Evolutionary conservation across 2,888 invertebrate species (phyloP).

Genomic region (Tetrapedia diversipes): DNA sequence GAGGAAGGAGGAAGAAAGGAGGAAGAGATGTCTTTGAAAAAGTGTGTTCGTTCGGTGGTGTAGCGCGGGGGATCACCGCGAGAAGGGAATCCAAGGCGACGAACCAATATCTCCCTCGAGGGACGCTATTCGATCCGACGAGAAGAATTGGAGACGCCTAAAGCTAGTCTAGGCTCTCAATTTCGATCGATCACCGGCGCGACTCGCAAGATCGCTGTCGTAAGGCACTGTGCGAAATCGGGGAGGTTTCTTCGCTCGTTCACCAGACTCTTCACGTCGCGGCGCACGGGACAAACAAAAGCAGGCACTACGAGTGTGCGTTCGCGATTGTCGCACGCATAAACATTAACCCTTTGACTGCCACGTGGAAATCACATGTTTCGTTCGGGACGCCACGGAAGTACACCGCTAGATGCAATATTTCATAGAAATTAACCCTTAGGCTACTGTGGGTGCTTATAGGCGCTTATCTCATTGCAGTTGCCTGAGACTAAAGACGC

Average conservation of each 20-base stretch:
- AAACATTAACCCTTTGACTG: too few species aligned
- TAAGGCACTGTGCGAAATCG: conserved; percentile 65
- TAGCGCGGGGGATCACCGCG: conserved; percentile 17
- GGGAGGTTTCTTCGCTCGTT: conserved; percentile 37
- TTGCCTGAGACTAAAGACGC: too few species aligned
- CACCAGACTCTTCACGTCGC: conserved; percentile 28
- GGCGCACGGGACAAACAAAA: conserved; percentile 36
- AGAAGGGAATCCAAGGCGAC: conserved; percentile 8
- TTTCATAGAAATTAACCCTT: too few species aligned
- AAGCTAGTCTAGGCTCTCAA: conserved; percentile 75
- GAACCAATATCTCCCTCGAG: conserved; percentile 21
- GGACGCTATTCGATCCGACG: conserved; percentile 46
- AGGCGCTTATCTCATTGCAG: too few species aligned
- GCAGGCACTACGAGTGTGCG: conserved; percentile 52
- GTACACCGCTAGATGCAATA: too few species aligned
- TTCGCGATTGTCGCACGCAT: conserved; percentile 1
- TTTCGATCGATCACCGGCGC: conserved; percentile 70
- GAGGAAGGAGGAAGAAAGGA: background rate
- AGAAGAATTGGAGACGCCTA: conserved; percentile 75
- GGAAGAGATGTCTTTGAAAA: background rate
- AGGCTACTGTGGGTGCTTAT: too few species aligned
- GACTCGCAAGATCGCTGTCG: conserved; percentile 29
- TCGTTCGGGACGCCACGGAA: too few species aligned
- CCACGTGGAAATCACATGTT: too few species aligned
- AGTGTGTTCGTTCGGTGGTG: conserved; percentile 5